Percentiles rank a stretch among this genome's conserved stretches.
These are phyloP conservation scores for Luidia sarsii DNA, from an alignment of 53 echinoderm and acorn worm species.

Conservation along the genomic window DNA sequence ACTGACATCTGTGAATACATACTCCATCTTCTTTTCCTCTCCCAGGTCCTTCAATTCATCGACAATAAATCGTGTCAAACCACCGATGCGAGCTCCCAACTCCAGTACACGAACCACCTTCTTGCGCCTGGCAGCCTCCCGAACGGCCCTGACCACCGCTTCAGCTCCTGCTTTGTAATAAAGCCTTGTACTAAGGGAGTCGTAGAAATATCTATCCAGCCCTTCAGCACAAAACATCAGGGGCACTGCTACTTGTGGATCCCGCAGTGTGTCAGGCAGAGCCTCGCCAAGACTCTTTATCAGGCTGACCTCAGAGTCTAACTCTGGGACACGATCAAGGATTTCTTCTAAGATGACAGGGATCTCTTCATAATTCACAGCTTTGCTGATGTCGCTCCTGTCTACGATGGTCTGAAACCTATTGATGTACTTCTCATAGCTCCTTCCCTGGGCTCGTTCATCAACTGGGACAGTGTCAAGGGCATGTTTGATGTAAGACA, in stretches of 20 bases:
- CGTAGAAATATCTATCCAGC: conserved; percentile 71
- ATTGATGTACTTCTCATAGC: conserved; percentile 59
- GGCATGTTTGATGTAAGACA: conserved; percentile 76
- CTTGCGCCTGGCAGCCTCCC: conserved; percentile 67
- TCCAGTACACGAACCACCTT: conserved; percentile 79
- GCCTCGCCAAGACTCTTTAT: conserved; percentile 74
- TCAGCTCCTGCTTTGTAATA: conserved; percentile 76
- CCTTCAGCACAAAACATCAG: conserved; percentile 69
- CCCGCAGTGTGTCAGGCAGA: conserved; percentile 67
- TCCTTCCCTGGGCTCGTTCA: conserved; percentile 18
- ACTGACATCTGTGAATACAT: conserved; percentile 84
- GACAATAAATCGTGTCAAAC: conserved; percentile 73
- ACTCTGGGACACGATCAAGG: conserved; percentile 60
- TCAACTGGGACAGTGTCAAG: conserved; percentile 42
- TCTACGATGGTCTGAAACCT: conserved; percentile 48
- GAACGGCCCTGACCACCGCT: conserved; percentile 59
- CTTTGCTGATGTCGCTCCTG: conserved; percentile 34
- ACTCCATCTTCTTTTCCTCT: conserved; percentile 72
- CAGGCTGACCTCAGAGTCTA: conserved; percentile 72
- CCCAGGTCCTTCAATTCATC: conserved; percentile 72
- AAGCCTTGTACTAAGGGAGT: conserved; percentile 79
- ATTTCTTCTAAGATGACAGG: conserved; percentile 53
- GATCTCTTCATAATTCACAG: conserved; percentile 63
- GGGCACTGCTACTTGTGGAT: conserved; percentile 62
- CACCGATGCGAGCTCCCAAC: conserved; percentile 83